Evolutionary conservation across 1,140 invertebrate genomes (phyloP).

Genomic region (Globodera rostochiensis): DNA sequence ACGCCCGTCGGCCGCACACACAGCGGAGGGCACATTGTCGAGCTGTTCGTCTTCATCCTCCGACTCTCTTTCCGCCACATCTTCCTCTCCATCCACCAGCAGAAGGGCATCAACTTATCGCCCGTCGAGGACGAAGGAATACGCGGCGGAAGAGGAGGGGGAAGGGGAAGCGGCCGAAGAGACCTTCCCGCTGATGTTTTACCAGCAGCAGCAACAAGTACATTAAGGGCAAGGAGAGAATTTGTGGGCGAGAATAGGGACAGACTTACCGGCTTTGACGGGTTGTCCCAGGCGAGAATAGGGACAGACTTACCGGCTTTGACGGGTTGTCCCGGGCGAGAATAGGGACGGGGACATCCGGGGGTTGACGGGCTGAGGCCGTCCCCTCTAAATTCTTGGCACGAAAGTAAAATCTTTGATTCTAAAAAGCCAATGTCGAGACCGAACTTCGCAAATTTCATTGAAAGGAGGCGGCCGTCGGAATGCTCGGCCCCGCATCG

Average conservation of each 20-base stretch:
- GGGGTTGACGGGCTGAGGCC: no score
- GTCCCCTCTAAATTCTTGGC: no score
- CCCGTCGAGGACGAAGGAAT: background rate
- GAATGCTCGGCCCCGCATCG: background rate
- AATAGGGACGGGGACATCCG: no score
- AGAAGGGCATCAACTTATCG: background rate
- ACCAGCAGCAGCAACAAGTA: slow-evolving; percentile 1
- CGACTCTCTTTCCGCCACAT: background rate
- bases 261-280: no score
- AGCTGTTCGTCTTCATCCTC: background rate
- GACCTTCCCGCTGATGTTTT: background rate
- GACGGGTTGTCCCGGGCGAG: no score
- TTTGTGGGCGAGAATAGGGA: no score
- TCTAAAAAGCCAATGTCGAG: no score
- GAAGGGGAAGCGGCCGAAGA: background rate
- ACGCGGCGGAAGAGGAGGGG: background rate
- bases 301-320: no score
- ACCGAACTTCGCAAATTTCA: background rate
- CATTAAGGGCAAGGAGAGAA: background rate
- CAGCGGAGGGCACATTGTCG: background rate
- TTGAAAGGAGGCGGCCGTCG: slow-evolving; percentile 6
- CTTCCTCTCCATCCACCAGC: background rate
- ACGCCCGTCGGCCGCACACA: background rate
- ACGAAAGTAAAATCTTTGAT: no score
- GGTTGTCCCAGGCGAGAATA: no score